A percentile compares a stretch with the other conserved stretches of the same genome.
Evolutionary conservation across 2,797 vertebrate genomes (phyloP).

Genomic region (Crenuchus spilurus): DNA sequence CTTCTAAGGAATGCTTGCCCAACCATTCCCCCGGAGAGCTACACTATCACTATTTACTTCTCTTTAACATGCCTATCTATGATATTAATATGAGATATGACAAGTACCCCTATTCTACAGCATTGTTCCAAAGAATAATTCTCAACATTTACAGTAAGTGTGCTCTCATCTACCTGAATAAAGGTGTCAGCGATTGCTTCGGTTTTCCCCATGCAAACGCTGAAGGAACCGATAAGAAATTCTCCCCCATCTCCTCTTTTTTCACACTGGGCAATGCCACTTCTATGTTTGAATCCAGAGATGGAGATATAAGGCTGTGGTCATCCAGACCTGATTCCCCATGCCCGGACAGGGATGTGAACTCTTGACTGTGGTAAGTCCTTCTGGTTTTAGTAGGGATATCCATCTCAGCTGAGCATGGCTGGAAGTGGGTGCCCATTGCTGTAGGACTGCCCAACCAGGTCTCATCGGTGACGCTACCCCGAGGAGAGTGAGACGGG

Average conservation of each 20-base stretch:
- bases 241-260: slow-evolving; percentile 85
- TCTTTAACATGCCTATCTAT: no score
- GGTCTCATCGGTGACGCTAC: slow-evolving; percentile 89
- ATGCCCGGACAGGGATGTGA: slow-evolving; percentile 76
- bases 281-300: slow-evolving; percentile 79
- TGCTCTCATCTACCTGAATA: slow-evolving; percentile 87
- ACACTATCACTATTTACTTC: no score
- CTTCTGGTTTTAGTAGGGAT: slow-evolving; percentile 94
- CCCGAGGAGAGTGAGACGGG: slow-evolving; percentile 88
- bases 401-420: slow-evolving; percentile 83
- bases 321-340: slow-evolving; percentile 82
- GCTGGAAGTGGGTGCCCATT: slow-evolving; percentile 77
- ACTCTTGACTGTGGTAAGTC: slow-evolving; percentile 76
- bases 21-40: no score
- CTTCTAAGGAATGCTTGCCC: no score
- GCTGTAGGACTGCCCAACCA: slow-evolving; percentile 82
- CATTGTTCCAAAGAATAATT: no score
- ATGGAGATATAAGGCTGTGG: slow-evolving; percentile 76
- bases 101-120: no score
- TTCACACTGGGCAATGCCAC: slow-evolving; percentile 79
- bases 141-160: no score
- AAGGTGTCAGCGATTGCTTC: slow-evolving; percentile 86
- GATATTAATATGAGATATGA: no score
- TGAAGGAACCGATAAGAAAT: slow-evolving; percentile 92
- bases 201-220: slow-evolving; percentile 94